Evolutionary conservation across 1,140 invertebrate genomes (phyloP).

Genomic region (Colletes gigas): DNA sequence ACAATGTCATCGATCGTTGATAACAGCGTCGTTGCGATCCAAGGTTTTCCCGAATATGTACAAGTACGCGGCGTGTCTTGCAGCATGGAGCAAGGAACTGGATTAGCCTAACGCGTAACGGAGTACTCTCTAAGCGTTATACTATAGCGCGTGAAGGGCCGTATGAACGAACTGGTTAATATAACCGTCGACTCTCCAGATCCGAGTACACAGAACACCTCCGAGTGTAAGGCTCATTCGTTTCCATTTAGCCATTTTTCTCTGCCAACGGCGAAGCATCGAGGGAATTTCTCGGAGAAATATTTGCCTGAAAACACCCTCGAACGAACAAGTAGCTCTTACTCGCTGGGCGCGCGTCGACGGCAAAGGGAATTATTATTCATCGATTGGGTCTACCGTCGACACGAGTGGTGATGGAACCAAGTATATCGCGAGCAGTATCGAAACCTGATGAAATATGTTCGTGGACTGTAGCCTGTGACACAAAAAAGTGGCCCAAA

Average conservation of each 20-base stretch:
- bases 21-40: not conserved
- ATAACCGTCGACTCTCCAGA: not conserved
- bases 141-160: not conserved
- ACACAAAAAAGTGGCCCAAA: too few relatives aligned
- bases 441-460: not conserved
- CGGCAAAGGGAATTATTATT: constrained; percentile 2
- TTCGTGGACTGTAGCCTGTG: not conserved
- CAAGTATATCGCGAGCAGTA: not conserved
- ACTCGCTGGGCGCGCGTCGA: not conserved
- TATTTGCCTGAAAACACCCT: constrained; percentile 4
- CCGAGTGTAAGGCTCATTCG: constrained; percentile 8
- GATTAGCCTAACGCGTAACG: constrained; percentile 42
- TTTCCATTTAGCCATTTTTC: constrained; percentile 9
- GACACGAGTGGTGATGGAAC: not conserved
- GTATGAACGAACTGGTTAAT: constrained; percentile 35
- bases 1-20: not conserved
- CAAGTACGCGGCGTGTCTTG: not conserved
- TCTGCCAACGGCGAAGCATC: not conserved
- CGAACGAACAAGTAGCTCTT: constrained; percentile 3
- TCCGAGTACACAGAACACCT: constrained; percentile 47
- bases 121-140: constrained; percentile 34
- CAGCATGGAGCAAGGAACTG: not conserved
- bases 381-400: not conserved
- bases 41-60: constrained; percentile 1
- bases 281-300: not conserved